These are phyloP conservation scores for Ormyrus pomaceus DNA, from an alignment of 2,888 invertebrate species.

Conservation along the genomic window DNA sequence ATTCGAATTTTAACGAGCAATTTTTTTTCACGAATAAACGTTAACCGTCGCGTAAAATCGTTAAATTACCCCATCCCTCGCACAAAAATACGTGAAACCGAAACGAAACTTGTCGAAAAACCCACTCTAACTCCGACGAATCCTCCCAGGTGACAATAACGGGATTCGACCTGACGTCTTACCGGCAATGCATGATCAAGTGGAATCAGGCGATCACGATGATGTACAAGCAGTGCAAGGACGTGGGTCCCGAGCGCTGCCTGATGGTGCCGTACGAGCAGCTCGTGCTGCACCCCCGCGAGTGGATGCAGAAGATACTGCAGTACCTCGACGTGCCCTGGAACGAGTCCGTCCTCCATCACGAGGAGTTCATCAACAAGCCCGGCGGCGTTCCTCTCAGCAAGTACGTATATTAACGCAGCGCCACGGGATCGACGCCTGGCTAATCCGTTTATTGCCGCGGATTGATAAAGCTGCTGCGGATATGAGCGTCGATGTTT, in stretches of 20 bases:
- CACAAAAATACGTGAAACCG: no score
- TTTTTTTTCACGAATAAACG: no score
- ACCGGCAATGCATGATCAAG: constrained; percentile 95
- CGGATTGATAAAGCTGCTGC: no score
- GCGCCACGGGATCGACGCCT: no score
- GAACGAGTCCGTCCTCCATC: constrained; percentile 97
- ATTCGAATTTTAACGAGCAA: no score
- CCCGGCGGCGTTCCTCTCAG: constrained; percentile 95
- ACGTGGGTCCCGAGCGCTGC: constrained; percentile 86
- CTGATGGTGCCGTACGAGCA: constrained; percentile 97
- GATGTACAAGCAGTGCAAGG: constrained; percentile 95
- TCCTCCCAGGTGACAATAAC: constrained; percentile 83
- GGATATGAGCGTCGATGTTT: no score
- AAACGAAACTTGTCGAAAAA: no score
- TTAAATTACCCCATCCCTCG: no score
- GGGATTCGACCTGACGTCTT: constrained; percentile 95
- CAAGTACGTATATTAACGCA: constrained; percentile 81
- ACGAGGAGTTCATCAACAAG: constrained; percentile 97
- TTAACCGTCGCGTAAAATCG: no score
- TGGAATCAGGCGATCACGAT: constrained; percentile 97
- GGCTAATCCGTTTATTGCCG: no score
- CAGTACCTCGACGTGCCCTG: constrained; percentile 94
- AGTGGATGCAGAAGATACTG: constrained; percentile 92
- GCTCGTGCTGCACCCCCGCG: constrained; percentile 94
- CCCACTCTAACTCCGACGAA: background rate